Evolutionary conservation across 2,113 vertebrate genomes (phyloP).

Genomic region (Pteronura brasiliensis): DNA sequence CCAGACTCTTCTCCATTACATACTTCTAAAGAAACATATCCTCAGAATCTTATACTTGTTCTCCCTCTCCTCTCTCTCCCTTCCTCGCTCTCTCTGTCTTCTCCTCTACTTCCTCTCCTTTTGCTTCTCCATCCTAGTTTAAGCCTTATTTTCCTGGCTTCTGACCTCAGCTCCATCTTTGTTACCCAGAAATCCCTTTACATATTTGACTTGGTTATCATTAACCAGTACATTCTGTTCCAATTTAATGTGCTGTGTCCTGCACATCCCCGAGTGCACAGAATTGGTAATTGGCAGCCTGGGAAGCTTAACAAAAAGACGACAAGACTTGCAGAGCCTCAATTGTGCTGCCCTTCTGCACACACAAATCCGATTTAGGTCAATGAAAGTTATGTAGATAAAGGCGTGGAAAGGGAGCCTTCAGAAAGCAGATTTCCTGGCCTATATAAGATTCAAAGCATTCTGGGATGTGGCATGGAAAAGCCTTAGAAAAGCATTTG

Average conservation of each 20-base stretch:
- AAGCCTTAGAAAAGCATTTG: not conserved
- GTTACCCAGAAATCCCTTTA: slow-evolving; percentile 43
- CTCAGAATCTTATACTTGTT: not conserved
- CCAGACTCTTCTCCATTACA: not conserved
- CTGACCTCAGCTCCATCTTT: slow-evolving; percentile 31
- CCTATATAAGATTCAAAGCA: not conserved
- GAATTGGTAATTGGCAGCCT: slow-evolving; percentile 70
- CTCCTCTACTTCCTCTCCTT: not conserved
- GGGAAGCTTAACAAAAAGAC: slow-evolving; percentile 69
- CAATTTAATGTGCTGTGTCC: slow-evolving; percentile 53
- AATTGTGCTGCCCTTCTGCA: slow-evolving; percentile 45
- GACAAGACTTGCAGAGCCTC: slow-evolving; percentile 53
- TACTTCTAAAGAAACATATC: slow-evolving; percentile 27
- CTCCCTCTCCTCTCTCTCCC: not conserved
- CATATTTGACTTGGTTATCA: slow-evolving; percentile 62
- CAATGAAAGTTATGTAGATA: slow-evolving; percentile 67
- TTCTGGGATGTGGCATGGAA: slow-evolving; percentile 6
- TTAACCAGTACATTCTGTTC: slow-evolving; percentile 48
- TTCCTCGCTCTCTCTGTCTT: not conserved
- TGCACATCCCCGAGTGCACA: slow-evolving; percentile 15
- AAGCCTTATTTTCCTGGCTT: not conserved
- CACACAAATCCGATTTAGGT: slow-evolving; percentile 63
- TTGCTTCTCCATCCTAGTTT: slow-evolving; percentile 13
- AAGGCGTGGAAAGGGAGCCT: slow-evolving; percentile 27
- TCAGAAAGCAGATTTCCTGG: slow-evolving; percentile 31